These are phyloP conservation scores for Heliconius nattereri DNA, from an alignment of 1,140 invertebrate genomes.

Conservation along the genomic window DNA sequence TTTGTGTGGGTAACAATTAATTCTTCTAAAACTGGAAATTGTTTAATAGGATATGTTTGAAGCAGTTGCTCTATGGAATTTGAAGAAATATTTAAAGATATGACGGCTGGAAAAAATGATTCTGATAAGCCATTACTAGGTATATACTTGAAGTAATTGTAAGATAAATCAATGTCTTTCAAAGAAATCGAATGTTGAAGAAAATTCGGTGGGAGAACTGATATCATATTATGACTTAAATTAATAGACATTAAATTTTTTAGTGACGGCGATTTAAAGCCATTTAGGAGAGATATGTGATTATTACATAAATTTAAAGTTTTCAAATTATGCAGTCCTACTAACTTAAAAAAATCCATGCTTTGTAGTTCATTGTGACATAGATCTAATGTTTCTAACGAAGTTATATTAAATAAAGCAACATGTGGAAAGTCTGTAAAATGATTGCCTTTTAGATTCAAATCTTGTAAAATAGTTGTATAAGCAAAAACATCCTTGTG, in stretches of 20 bases:
- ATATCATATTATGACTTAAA: slow-evolving; percentile 87
- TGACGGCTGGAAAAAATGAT: slow-evolving; percentile 86
- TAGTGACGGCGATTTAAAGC: slow-evolving; percentile 88
- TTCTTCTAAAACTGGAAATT: slow-evolving; percentile 88
- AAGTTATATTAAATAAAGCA: slow-evolving; percentile 87
- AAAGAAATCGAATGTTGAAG: slow-evolving; percentile 87
- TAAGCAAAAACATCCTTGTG: slow-evolving; percentile 86
- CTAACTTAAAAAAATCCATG: slow-evolving; percentile 89
- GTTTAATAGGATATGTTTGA: slow-evolving; percentile 83
- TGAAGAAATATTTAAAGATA: slow-evolving; percentile 89
- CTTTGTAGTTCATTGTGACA: slow-evolving; percentile 86
- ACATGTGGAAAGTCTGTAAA: slow-evolving; percentile 89
- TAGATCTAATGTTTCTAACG: slow-evolving; percentile 87
- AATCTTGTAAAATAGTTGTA: slow-evolving; percentile 87
- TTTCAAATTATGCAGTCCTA: slow-evolving; percentile 86
- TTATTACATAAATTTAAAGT: slow-evolving; percentile 89
- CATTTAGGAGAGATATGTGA: slow-evolving; percentile 87
- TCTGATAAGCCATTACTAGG: slow-evolving; percentile 90
- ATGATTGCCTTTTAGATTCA: slow-evolving; percentile 87
- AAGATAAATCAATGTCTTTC: slow-evolving; percentile 88
- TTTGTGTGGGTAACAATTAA: slow-evolving; percentile 92
- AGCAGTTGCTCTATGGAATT: slow-evolving; percentile 87
- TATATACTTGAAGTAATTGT: slow-evolving; percentile 90
- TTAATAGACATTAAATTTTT: slow-evolving; percentile 87
- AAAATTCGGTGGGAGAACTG: slow-evolving; percentile 91